Evolutionary conservation across 2,113 vertebrate genomes (phyloP), one percentile per base, ranked within the genome.

Genomic region (Phaethon lepturus): DNA sequence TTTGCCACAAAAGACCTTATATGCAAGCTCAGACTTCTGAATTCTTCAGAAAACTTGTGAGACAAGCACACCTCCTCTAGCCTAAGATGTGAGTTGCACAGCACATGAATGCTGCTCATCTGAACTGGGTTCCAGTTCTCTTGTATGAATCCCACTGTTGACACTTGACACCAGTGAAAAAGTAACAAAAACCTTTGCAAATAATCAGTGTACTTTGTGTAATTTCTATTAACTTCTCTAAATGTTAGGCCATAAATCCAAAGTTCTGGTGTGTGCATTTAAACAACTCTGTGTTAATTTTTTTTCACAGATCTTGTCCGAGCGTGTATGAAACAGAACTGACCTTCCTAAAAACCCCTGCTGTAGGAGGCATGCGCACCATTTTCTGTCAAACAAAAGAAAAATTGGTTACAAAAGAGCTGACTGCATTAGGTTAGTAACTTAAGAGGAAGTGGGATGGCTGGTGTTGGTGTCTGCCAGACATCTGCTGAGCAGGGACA

Each of bases 401-500:
- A 74, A 91, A 79, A 45, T 2, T 26, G 26, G 20, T 75, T 68
- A 49, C 62, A 60, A 28, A 87, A 24, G 11, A n/a, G 29, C 52
- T 67, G 67, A 67, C 23, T 2, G 6, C 11, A 0, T 40, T 11
- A 50, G 23, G 31, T 55, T 42, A 47, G 8, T 47, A 25, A 42
- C 40, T 87, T 28, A 7, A 14, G 29, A 52, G 26, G 42, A 29
- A 63, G 68, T 11, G 7, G 31, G 9, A 29, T 66, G 38, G 38
- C 3, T 0, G 0, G 25, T 28, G 22, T 20, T 73, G 44, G 44
- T 52, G 45, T 44, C 58, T 64, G 23, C 12, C 49, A 9, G n/a
- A 45, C 40, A 4, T 64, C 33, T 76, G 28, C 38, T 55, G 53
- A 40, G 24, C 0, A 2, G 44, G 45, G 26, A 35, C 25, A 35